Conservation (phyloP, 2,113 vertebrate genomes). For the Papio anubis region DNA sequence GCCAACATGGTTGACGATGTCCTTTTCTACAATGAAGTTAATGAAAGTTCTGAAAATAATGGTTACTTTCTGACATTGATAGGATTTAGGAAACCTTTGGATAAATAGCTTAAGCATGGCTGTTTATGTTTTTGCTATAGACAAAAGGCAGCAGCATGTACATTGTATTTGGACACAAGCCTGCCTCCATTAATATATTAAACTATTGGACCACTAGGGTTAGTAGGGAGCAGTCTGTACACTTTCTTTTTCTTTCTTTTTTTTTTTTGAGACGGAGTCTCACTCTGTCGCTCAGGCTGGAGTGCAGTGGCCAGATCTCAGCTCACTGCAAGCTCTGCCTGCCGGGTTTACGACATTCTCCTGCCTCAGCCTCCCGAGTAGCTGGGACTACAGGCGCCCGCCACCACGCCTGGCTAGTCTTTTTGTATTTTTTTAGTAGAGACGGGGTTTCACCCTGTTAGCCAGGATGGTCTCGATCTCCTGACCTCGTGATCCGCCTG, state of each 20-base stretch:
- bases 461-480: too few relatives aligned
- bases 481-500: too few relatives aligned
- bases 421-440: too few relatives aligned
- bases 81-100: not conserved
- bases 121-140: constrained; percentile 35
- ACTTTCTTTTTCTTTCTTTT: not conserved
- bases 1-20: not conserved
- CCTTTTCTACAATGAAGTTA: constrained; percentile 14
- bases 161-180: not conserved
- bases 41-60: constrained; percentile 56
- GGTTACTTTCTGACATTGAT: not conserved
- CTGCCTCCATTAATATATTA: not conserved
- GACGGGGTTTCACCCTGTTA: too few relatives aligned
- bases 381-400: too few relatives aligned
- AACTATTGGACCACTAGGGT: not conserved
- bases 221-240: not conserved
- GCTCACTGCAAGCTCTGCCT: too few relatives aligned
- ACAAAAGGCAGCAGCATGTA: not conserved
- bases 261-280: too few relatives aligned
- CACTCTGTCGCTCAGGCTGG: too few relatives aligned
- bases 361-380: too few relatives aligned
- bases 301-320: too few relatives aligned
- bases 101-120: constrained; percentile 65
- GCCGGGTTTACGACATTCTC: too few relatives aligned
- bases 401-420: too few relatives aligned